phyloP scores from a whole-genome alignment of 1,140 invertebrate species.

The Metaphire vulgaris region DNA sequence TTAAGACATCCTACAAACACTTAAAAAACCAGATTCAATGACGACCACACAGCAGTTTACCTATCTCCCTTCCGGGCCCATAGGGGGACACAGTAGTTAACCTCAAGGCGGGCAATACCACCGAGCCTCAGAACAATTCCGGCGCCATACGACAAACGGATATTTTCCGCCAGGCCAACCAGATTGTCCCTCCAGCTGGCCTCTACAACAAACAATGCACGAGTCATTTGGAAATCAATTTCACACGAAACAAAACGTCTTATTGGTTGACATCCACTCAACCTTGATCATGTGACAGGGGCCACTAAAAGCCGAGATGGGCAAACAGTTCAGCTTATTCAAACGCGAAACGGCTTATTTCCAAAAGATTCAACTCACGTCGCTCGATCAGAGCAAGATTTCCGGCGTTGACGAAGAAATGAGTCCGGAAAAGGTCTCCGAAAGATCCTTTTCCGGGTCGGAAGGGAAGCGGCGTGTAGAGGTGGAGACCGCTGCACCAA shows the following conservation, averaged over 20 bases:
- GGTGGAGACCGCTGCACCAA: conserved; percentile 71
- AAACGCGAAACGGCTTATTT: not conserved
- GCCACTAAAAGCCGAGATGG: not conserved
- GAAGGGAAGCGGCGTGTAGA: conserved; percentile 79
- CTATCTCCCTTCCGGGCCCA: conserved; percentile 54
- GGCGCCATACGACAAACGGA: conserved; percentile 61
- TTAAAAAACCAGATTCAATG: not conserved
- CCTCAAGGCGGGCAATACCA: conserved; percentile 69
- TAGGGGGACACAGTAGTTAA: conserved; percentile 74
- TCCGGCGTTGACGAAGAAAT: conserved; percentile 77
- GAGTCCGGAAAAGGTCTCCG: conserved; percentile 70
- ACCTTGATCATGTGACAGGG: not conserved
- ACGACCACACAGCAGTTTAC: conserved; percentile 33
- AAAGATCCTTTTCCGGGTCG: conserved; percentile 65
- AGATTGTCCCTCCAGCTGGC: conserved; percentile 3
- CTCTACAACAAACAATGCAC: not conserved
- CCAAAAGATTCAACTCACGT: no score
- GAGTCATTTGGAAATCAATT: not conserved
- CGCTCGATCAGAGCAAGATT: conserved; percentile 61
- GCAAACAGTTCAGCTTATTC: not conserved
- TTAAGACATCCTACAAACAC: no score
- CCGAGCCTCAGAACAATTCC: conserved; percentile 72
- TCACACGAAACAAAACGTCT: not conserved
- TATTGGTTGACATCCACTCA: not conserved
- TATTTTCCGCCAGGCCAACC: conserved; percentile 31